Conservation (phyloP, 2,113 vertebrate genomes). For the Lepidothrix coronata region DNA sequence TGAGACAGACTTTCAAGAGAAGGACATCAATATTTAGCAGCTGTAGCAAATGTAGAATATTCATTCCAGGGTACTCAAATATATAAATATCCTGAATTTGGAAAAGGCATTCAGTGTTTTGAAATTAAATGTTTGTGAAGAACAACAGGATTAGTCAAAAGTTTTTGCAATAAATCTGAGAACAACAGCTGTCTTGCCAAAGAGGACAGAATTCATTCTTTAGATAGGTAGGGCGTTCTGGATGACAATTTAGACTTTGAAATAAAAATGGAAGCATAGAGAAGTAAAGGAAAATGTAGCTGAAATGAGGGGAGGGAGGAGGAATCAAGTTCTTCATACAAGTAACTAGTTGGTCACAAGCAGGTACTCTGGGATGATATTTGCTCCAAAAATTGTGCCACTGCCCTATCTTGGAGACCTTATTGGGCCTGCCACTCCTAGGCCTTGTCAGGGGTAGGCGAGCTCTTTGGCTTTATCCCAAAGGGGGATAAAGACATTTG, state of each 20-base stretch:
- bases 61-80: background rate
- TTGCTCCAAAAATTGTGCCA: background rate
- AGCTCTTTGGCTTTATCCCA: background rate
- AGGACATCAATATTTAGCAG: background rate
- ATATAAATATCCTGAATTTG: background rate
- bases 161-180: background rate
- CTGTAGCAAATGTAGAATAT: background rate
- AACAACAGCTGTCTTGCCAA: background rate
- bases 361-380: background rate
- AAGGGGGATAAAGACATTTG: background rate
- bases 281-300: background rate
- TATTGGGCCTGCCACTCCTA: background rate
- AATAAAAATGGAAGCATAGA: background rate
- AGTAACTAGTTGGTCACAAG: background rate
- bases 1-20: background rate
- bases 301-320: background rate
- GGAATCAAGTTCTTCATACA: background rate
- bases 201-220: background rate
- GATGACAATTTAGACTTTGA: background rate
- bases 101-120: background rate
- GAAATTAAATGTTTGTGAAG: background rate
- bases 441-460: background rate
- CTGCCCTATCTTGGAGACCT: background rate
- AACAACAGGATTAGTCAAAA: background rate
- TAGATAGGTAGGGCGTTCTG: background rate